Base-by-base conservation (phyloP, 1,140 invertebrate species). In the Zaprionus kolodkinae region DNA sequence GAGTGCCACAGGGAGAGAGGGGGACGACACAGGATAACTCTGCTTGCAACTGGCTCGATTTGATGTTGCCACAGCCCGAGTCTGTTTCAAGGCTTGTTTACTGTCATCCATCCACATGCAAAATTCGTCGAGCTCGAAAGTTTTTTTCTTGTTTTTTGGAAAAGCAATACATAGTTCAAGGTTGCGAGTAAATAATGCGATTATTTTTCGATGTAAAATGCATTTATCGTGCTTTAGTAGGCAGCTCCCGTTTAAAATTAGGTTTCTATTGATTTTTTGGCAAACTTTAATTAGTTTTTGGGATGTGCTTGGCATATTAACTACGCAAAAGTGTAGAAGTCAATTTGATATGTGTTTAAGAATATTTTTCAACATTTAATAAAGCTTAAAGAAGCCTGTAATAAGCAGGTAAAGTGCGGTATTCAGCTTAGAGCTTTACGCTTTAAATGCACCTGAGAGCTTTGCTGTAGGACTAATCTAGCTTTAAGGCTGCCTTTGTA, bases 1-100 rank as follows among this genome's bases (percentile, higher is more conserved):
- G 84, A 88, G 80, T 79, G 76, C 79, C 70, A 79, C 59, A 38
- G 59, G 27, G 27, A n/a, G 15, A 43, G 40, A n/a, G 15, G n/a
- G n/a, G 6, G 12, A 15, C n/a, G n/a, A 13, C 35, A 17, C 52
- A 21, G 38, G 27, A 12, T 38, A n/a, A 27, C 17, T 67, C 64
- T 30, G 12, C 52, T 56, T n/a, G 2, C 36, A 67, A 59, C 57
- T 67, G 59, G 38, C 48, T 57, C 38, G 61, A 70, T 61, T 70
- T 45, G 55, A 45, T 6, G 2, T 45, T 55, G 45, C 27, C 3
- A n/a, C 33, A 57, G 6, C 33, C 21, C 21, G n/a, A 25, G 27
- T 62, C 21, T 43, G 15, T 30, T 48, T 56, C 73, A 72, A 65
- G 69, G 61, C 55, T 72, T 55, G 68, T 72, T 75, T 70, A 67